These are phyloP conservation scores for Lerema accius DNA, from an alignment of 1,140 invertebrate species.

Conservation along the genomic window DNA sequence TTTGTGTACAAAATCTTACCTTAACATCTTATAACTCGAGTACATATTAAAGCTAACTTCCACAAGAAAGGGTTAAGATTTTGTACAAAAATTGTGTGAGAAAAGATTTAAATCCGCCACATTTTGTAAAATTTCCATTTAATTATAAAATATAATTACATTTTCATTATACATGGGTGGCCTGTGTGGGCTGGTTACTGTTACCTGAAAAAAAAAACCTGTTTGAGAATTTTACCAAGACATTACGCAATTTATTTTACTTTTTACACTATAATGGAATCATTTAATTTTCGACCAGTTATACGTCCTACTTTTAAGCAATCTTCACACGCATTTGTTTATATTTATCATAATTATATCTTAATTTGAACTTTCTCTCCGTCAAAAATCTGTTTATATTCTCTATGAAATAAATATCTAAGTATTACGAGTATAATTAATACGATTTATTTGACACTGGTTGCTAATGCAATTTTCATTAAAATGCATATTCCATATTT, in stretches of 20 bases:
- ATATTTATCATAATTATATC: too few relatives aligned
- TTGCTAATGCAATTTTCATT: too few relatives aligned
- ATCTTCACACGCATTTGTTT: too few relatives aligned
- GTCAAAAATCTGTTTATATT: too few relatives aligned
- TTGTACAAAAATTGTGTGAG: constrained; percentile 34
- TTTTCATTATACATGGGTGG: constrained; percentile 65
- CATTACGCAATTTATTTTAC: background rate
- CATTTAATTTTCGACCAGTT: too few relatives aligned
- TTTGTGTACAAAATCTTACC: constrained; percentile 27
- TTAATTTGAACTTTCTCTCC: too few relatives aligned
- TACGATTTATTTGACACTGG: too few relatives aligned
- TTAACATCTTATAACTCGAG: background rate
- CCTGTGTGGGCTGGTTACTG: constrained; percentile 56
- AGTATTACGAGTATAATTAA: too few relatives aligned
- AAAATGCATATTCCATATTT: too few relatives aligned
- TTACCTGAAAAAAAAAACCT: constrained; percentile 58
- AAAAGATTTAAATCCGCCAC: constrained; percentile 8
- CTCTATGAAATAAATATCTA: too few relatives aligned
- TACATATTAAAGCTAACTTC: background rate
- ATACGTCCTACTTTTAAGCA: too few relatives aligned
- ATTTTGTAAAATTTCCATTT: constrained; percentile 4
- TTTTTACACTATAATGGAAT: background rate
- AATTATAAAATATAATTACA: constrained; percentile 22
- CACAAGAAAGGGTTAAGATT: constrained; percentile 11
- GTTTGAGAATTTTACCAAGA: constrained; percentile 1